Evolutionary conservation across 2,888 invertebrate species (phyloP).

Genomic region (Drosophila kambysellisi): DNA sequence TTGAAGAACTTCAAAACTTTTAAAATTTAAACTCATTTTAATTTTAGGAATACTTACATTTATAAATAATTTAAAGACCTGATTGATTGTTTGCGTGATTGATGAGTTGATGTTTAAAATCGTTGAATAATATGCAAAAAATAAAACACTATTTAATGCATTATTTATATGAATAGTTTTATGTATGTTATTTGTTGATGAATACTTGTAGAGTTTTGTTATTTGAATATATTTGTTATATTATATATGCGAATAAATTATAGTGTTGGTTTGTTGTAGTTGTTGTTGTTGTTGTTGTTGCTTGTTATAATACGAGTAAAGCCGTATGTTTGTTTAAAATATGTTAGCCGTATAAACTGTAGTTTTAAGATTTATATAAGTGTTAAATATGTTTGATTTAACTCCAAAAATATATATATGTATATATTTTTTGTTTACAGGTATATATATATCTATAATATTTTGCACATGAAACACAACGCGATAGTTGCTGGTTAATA

Average conservation of each 20-base stretch:
- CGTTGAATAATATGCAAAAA: constrained; percentile 59
- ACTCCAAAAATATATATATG: constrained; percentile 71
- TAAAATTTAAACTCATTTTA: not conserved
- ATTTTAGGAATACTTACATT: constrained; percentile 20
- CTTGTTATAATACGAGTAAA: constrained; percentile 24
- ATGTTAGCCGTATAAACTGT: constrained; percentile 24
- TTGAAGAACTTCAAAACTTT: not conserved
- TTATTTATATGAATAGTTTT: constrained; percentile 19
- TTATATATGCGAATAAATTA: constrained; percentile 33
- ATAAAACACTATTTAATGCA: constrained; percentile 35
- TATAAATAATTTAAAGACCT: constrained; percentile 39
- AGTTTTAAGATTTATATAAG: constrained; percentile 14
- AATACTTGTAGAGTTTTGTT: constrained; percentile 35
- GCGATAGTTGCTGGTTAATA: constrained; percentile 45
- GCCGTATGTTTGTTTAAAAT: constrained; percentile 20
- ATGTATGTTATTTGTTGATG: constrained; percentile 39
- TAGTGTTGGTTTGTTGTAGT: constrained; percentile 6
- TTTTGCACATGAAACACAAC: constrained; percentile 76
- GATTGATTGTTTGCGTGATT: constrained; percentile 68
- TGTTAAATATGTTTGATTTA: constrained; percentile 33
- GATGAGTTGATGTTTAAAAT: constrained; percentile 63
- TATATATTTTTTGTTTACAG: constrained; percentile 30
- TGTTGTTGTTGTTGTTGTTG: constrained; percentile 3
- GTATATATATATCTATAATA: constrained; percentile 36
- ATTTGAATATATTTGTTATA: constrained; percentile 18